Conservation (phyloP, 53 echinoderm and acorn worm genomes). For the Holothuria leucospilota region DNA sequence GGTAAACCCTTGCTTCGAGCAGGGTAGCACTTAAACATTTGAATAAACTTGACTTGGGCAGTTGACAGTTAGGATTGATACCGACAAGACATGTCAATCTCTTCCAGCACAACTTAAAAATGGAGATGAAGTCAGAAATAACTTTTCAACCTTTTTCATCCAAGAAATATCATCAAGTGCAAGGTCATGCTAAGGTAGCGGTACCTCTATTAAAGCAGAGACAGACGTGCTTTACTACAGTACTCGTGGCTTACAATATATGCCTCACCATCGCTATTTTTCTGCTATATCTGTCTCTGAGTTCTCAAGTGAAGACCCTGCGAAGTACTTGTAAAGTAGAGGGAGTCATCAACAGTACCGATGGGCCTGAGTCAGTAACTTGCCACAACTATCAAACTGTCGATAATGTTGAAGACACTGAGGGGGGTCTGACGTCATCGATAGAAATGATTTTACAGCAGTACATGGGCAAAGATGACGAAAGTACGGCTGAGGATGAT, state of each 20-base stretch:
- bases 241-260: constrained; percentile 25
- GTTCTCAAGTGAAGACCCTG: constrained; percentile 15
- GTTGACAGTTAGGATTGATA: too few relatives aligned
- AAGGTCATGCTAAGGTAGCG: not conserved
- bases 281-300: constrained; percentile 1
- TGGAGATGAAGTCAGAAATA: too few relatives aligned
- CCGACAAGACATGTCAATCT: too few relatives aligned
- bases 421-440: constrained; percentile 16
- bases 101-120: too few relatives aligned
- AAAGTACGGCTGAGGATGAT: not conserved
- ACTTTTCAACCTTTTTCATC: too few relatives aligned
- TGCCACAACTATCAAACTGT: constrained; percentile 32
- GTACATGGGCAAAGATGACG: not conserved
- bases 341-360: not conserved
- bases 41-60: too few relatives aligned
- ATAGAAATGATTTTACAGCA: constrained; percentile 29
- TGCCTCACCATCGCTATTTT: constrained; percentile 16
- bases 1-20: too few relatives aligned
- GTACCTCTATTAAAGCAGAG: not conserved
- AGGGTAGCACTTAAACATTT: too few relatives aligned
- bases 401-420: constrained; percentile 26
- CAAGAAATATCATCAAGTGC: too few relatives aligned
- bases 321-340: not conserved
- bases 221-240: not conserved
- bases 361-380: not conserved